Percentiles rank a stretch among this genome's conserved stretches.
Evolutionary conservation across 2,113 vertebrate genomes (phyloP).

Genomic region (Sciurus niger): DNA sequence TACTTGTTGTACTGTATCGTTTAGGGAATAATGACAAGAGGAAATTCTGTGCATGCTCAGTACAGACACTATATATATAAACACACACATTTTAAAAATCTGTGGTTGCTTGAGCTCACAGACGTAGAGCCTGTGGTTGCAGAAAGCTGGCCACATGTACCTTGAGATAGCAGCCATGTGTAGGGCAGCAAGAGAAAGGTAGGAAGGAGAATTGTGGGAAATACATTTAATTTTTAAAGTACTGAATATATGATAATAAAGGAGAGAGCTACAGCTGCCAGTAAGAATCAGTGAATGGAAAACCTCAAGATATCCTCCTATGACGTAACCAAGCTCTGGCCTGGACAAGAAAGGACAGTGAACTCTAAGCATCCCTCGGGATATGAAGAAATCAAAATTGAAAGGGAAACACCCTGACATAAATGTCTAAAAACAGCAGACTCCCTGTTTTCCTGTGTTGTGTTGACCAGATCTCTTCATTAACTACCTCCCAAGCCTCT

Average conservation of each 20-base stretch:
- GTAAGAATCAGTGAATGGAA: slow-evolving; percentile 29
- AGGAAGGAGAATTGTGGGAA: background rate
- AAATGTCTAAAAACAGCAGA: slow-evolving; percentile 68
- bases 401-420: slow-evolving; percentile 66
- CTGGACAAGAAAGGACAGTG: slow-evolving; percentile 33
- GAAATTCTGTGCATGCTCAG: background rate
- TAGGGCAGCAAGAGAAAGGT: background rate
- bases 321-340: slow-evolving; percentile 28
- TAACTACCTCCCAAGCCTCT: slow-evolving; percentile 64
- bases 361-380: slow-evolving; percentile 37
- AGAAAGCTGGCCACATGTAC: background rate
- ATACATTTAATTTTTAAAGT: background rate
- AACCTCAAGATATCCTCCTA: slow-evolving; percentile 25
- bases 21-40: background rate
- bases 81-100: too few species aligned
- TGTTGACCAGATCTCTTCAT: slow-evolving; percentile 77
- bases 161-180: background rate
- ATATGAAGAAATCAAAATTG: slow-evolving; percentile 63
- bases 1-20: background rate
- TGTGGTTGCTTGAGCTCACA: background rate
- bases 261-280: background rate
- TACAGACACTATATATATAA: background rate
- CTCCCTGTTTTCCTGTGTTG: slow-evolving; percentile 75
- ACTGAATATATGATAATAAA: background rate
- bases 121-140: background rate